These are phyloP conservation scores for Xiphorhynchus elegans DNA, from an alignment of 2,113 vertebrate genomes.

Conservation along the genomic window DNA sequence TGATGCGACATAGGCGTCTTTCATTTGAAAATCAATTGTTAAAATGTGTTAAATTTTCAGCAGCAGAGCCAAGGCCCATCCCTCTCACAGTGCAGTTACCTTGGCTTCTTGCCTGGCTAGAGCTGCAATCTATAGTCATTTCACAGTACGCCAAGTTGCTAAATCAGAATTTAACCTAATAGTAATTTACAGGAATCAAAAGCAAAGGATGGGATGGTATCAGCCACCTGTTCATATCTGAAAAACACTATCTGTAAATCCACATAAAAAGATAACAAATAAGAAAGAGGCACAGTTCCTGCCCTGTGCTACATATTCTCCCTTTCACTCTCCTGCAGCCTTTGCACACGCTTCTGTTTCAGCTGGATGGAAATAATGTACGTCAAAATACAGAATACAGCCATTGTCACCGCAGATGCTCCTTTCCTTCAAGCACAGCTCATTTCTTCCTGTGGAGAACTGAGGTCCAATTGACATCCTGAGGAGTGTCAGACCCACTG, in stretches of 20 bases:
- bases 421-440: not conserved
- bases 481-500: not conserved
- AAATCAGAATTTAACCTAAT: not conserved
- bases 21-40: conserved; percentile 21
- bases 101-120: conserved; percentile 19
- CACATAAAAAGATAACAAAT: not conserved
- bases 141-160: not conserved
- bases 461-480: not conserved
- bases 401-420: not conserved
- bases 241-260: not conserved
- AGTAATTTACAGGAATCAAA: not conserved
- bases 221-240: not conserved
- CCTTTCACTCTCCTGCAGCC: not conserved
- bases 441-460: not conserved
- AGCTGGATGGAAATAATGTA: not conserved
- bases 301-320: not conserved
- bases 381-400: not conserved
- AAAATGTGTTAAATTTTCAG: not conserved
- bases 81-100: not conserved
- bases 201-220: not conserved
- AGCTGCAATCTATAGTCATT: conserved; percentile 8
- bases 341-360: not conserved
- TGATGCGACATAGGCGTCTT: not conserved
- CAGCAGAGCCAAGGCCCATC: not conserved
- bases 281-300: not conserved